Evolutionary conservation across 2,797 vertebrate species (phyloP), one percentile per base, ranked within the genome.

Genomic region (Yasuhikotakia modesta): DNA sequence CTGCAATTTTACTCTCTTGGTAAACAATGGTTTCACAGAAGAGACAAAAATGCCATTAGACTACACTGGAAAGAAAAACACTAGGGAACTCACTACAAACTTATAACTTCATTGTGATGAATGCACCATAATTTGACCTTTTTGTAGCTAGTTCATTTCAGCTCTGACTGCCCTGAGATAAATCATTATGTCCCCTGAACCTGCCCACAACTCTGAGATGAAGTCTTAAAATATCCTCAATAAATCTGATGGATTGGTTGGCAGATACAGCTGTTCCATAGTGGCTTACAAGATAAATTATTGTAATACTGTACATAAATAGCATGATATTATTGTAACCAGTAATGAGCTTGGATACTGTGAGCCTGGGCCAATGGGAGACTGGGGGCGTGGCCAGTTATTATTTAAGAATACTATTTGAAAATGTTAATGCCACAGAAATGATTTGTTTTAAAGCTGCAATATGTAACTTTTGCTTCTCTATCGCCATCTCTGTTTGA

Each of bases 201-300:
- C 73, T 68, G 24, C 52, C 35, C 22, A 24, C 52, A 46, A 7
- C 52, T 48, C 64, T 32, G 22, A 67, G 35, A 67, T 67, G 35
- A 76, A 75, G 50, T 22, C 63, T 58, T 75, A 27, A 66, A 58
- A 32, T 46, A n/a, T 58, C 43, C 24, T 58, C 39, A 60, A 22
- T 58, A 76, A 68, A 76, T 60, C 55, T 35, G 24, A 67, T 76
- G 58, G 65, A 50, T 63, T 52, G 52, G 39, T 68, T 76, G 53
- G 14, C n/a, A 32, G 24, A 35, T 30, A 60, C n/a, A 22, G 45
- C 24, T 16, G n/a, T 32, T 73, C n/a, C 24, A 35, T 13, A 1
- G 45, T 64, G 58, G 45, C 45, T 52, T 30, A 50, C 19, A 73
- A 63, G 13, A 73, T 50, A 60, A 64, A 50, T 50, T 52, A 64